phyloP scores from a whole-genome alignment of 2,888 invertebrate species.

The Sphaerophoria rueppellii region DNA sequence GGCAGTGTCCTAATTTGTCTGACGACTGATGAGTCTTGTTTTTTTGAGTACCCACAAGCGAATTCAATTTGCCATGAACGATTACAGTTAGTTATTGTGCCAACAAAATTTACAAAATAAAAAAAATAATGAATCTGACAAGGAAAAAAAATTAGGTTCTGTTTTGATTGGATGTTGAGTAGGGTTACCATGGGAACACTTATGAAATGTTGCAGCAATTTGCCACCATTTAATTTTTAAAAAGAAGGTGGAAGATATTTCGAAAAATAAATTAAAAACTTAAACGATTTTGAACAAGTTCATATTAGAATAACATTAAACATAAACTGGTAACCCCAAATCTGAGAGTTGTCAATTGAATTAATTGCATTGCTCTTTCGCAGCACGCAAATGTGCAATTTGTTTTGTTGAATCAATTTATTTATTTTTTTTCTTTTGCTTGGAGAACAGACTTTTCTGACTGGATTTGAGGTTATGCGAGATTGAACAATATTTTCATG shows the following conservation, averaged over 20 bases:
- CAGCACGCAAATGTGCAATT: slow-evolving; percentile 48
- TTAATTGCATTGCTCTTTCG: slow-evolving; percentile 6
- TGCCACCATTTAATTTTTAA: too few species aligned
- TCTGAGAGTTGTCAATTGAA: too few species aligned
- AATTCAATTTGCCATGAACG: slow-evolving; percentile 13
- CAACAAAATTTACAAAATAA: neutral
- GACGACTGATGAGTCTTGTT: neutral
- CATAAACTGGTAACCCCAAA: too few species aligned
- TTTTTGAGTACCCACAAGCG: neutral
- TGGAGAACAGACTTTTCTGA: too few species aligned
- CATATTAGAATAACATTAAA: too few species aligned
- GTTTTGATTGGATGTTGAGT: slow-evolving; percentile 36
- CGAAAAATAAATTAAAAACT: too few species aligned
- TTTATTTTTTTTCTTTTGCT: too few species aligned
- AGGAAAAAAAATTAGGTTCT: slow-evolving; percentile 41
- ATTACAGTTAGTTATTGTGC: neutral
- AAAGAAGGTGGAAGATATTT: too few species aligned
- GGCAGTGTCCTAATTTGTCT: slow-evolving; percentile 13
- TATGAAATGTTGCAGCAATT: too few species aligned
- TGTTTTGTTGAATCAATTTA: slow-evolving; percentile 46
- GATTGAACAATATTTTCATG: too few species aligned
- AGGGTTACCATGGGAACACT: neutral
- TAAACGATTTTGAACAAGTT: too few species aligned
- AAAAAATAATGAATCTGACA: neutral
- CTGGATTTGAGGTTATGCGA: neutral